Base-by-base conservation (phyloP, 2,888 invertebrate species). In the Troides oblongomaculatus region DNA sequence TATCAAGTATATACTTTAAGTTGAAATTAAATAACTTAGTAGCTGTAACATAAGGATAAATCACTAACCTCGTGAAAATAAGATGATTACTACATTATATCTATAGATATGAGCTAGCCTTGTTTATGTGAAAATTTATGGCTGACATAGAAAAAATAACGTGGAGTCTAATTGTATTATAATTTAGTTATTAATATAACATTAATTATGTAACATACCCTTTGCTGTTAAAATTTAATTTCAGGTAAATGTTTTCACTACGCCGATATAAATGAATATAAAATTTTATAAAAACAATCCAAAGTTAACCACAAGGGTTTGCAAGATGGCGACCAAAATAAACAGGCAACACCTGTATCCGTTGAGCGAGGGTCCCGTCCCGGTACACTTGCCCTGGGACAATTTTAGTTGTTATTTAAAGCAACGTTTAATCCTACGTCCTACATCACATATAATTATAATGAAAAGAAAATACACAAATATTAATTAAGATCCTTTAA, bases 281-380 rank as follows among this genome's bases (percentile, higher is more conserved):
- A 80, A 81, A 81, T 1, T 79, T 62, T 57, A 62, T 57, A 14
- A 39, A 57, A 62, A 25, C 56, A 75, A 72, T 72, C 64, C 73
- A 80, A 81, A 82, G 79, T 74, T 72, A 72, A 76, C 77, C 77
- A 79, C 75, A 79, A 76, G 79, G 83, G 83, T 84, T 87, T 82
- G 80, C 80, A 82, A 83, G 78, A 82, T 83, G 82, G 82, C 80
- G 77, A 74, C 79, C 76, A 78, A 79, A 78, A 78, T 78, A 76
- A 79, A 73, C 74, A 72, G 59, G 68, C 72, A 81, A 80, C 89
- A 89, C 87, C 89, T 90, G 90, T 89, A 88, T 89, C 89, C 88
- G 86, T 78, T 81, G 78, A 64, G 73, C 63, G 63, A 43, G 64
- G 67, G 68, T 60, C 23, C 46, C 21, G 10, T 56, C 64, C 63